Percentiles rank a stretch among this genome's conserved stretches.
Evolutionary conservation across 2,113 vertebrate genomes (phyloP).

Genomic region (Procavia capensis): DNA sequence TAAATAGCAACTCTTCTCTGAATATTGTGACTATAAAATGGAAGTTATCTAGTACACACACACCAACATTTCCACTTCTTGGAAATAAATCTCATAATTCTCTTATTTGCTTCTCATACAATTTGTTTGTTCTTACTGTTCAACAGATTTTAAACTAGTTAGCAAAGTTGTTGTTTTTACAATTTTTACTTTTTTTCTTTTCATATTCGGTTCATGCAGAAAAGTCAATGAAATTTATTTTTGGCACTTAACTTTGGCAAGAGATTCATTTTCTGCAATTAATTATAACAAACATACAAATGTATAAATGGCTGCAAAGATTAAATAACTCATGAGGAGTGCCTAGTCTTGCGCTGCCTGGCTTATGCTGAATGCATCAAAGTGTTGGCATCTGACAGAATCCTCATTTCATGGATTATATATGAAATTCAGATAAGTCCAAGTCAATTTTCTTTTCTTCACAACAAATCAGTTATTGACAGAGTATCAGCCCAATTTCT

Average conservation of each 20-base stretch:
- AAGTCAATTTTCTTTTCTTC: neutral
- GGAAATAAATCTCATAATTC: neutral
- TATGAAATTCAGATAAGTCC: neutral
- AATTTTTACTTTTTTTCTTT: neutral
- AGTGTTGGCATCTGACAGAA: neutral
- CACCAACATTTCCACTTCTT: neutral
- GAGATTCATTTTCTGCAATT: conserved; percentile 20
- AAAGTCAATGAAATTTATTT: neutral
- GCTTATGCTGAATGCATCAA: neutral
- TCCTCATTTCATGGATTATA: neutral
- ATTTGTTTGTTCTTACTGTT: neutral
- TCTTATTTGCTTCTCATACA: neutral
- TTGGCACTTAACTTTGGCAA: conserved; percentile 1
- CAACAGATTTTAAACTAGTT: neutral
- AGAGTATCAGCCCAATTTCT: neutral
- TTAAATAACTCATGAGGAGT: neutral
- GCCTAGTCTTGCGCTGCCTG: neutral
- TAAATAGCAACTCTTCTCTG: neutral
- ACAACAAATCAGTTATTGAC: neutral
- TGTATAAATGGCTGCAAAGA: neutral
- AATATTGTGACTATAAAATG: neutral
- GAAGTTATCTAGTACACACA: neutral
- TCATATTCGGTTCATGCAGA: neutral
- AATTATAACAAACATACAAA: conserved; percentile 1
- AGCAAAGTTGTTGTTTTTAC: conserved; percentile 29